Evolutionary conservation across 2,113 vertebrate genomes (phyloP), one percentile per base, ranked within the genome.

Genomic region (Phycodurus eques): DNA sequence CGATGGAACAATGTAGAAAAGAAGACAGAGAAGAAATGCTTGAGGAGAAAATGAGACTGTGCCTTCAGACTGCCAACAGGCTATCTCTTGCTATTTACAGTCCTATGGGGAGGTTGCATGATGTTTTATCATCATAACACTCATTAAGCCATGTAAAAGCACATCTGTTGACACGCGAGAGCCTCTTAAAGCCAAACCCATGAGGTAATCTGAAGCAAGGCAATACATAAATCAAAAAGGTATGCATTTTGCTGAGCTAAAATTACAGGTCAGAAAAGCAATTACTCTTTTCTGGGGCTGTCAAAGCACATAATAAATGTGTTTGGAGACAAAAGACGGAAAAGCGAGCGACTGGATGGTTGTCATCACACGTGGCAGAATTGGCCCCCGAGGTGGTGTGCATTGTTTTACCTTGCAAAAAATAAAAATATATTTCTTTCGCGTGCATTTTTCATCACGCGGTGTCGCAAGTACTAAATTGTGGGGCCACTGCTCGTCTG

Each of bases 261-360:
- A 91, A 92, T 90, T 91, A 82, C 83, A 91, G 89, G 87, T 87
- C 90, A 91, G 79, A 84, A 87, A 93, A 90, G 89, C 88, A 92
- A 92, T 93, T 90, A 91, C 89, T 87, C 81, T 89, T 86, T 85
- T 87, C 82, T 91, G 74, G 81, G 85, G 87, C 86, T 89, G 85
- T 90, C 88, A 90, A 86, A 85, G 83, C 72, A 63, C 88, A 91
- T 91, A 85, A 85, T 80, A 88, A 87, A 87, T 88, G 83, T 82
- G 77, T 86, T 88, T 84, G 81, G 44, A 86, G 88, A 88, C 87
- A 87, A 90, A 88, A 88, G 80, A 46, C 87, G 44, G 74, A 80
- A 81, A 75, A 77, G 88, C 83, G 79, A 80, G 76, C 84, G 47
- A 75, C 76, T 70, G 74, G 83, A 87, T 84, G 82, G 83, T 83